Base-by-base conservation (phyloP, 1,140 invertebrate genomes). In the Pachypsylla venusta region DNA sequence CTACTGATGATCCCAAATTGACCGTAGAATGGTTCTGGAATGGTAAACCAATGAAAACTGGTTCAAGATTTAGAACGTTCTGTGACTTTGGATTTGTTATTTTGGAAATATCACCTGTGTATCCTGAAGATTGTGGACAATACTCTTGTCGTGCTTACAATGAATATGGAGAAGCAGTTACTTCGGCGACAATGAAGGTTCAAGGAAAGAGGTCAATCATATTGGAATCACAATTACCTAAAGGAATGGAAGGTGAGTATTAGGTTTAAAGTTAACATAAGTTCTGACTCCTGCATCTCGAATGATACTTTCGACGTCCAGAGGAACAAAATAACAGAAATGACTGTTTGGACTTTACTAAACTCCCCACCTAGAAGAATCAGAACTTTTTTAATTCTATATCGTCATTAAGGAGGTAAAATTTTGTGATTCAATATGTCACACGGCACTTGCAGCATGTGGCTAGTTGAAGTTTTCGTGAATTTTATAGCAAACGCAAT, bases 11-110 rank as follows among this genome's bases (percentile, higher is more conserved):
- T 78, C 88, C 93, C 25, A 91, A 88, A 68, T 78, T 97, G 61
- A 93, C 89, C 75, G 87, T 96, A 25, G 90, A 94, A 77, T 95
- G 91, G 91, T 92, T 87, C 75, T 91, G 87, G 84, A 93, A 95
- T 72, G 89, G 89, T 56, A 88, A 91, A 74, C 84, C 90, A 24
- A 73, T 94, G 40, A 84, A 83, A 72, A 87, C 89, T 30, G 90
- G 88, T 55, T 91, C 90, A 14, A 78, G 92, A 63, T 93, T 94
- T 75, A 81, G 90, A 54, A 93, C 88, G 53, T 94, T 95, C 81
- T 89, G 89, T 68, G 91, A 95, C 70, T 95, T 95, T 74, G 92
- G 92, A 48, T 95, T 94, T 68, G 89, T 92, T 14, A 92, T 94
- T 64, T 73, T 93, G 61, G 90, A 94, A 77, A 93, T 95, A 60